phyloP scores from a whole-genome alignment of 30 jellyfish, hydroid and myxozoan species.

The Mastigias papua region DNA sequence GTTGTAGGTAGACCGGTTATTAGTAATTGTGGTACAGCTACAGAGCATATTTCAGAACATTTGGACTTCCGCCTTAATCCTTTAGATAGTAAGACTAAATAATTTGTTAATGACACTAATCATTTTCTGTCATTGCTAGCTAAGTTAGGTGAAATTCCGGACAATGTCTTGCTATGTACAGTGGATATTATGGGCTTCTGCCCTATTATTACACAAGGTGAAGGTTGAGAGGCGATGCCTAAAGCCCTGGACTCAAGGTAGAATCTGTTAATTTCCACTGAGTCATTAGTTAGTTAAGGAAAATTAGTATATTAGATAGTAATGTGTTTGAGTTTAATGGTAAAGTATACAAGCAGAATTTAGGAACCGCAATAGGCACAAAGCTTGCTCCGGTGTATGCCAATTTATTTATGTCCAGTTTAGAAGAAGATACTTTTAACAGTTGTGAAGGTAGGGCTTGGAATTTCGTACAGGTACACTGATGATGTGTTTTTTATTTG shows the following conservation, averaged over 20 bases:
- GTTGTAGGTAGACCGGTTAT: slow-evolving; percentile 49
- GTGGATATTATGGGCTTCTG: slow-evolving; percentile 16
- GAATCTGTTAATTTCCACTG: not conserved
- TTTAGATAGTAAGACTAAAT: slow-evolving; percentile 17
- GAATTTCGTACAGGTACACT: too few species aligned
- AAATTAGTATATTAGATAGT: not conserved
- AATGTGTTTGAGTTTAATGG: not conserved
- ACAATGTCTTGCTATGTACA: slow-evolving; percentile 19
- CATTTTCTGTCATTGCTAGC: slow-evolving; percentile 10
- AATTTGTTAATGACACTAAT: slow-evolving; percentile 32
- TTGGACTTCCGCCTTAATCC: slow-evolving; percentile 28
- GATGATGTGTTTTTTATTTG: too few species aligned
- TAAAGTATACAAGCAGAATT: not conserved
- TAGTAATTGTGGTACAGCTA: slow-evolving; percentile 32
- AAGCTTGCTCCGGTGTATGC: too few species aligned
- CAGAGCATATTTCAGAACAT: slow-evolving; percentile 28
- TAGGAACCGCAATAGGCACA: not conserved
- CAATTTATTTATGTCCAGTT: too few species aligned
- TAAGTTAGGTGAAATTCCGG: slow-evolving; percentile 12
- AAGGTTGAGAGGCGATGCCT: slow-evolving; percentile 3
- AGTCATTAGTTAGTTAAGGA: slow-evolving; percentile 18
- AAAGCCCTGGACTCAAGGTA: slow-evolving; percentile 12
- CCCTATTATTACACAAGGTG: not conserved
- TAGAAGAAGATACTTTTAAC: too few species aligned
- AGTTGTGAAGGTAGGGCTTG: too few species aligned